These are phyloP conservation scores for Peromyscus nudipes DNA, from an alignment of 2,797 vertebrate species.

Conservation along the genomic window DNA sequence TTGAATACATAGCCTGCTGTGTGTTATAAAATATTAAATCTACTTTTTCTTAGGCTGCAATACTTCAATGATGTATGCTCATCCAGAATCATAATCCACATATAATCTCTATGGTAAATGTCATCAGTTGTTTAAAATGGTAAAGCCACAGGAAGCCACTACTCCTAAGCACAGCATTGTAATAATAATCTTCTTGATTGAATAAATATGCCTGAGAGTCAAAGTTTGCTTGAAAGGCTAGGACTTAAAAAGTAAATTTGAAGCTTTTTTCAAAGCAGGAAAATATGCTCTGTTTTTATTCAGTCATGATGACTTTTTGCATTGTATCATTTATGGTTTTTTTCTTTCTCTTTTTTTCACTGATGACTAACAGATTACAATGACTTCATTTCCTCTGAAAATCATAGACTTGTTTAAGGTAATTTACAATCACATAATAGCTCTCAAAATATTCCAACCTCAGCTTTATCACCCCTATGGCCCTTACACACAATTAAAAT, in stretches of 20 bases:
- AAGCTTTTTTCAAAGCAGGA: conserved; percentile 36
- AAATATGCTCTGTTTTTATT: conserved; percentile 50
- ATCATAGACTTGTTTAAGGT: conserved; percentile 63
- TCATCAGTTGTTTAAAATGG: conserved; percentile 83
- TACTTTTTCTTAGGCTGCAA: conserved; percentile 79
- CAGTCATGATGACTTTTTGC: conserved; percentile 53
- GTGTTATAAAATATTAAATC: conserved; percentile 75
- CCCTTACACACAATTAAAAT: conserved; percentile 68
- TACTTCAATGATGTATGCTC: conserved; percentile 72
- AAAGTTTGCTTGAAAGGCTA: conserved; percentile 58
- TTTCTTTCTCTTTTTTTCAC: background rate
- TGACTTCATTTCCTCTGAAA: conserved; percentile 75
- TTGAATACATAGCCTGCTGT: conserved; percentile 67
- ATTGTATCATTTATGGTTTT: conserved; percentile 43
- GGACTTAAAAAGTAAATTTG: conserved; percentile 48
- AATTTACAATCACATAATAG: conserved; percentile 71
- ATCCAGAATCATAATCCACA: conserved; percentile 75
- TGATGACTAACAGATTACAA: conserved; percentile 74
- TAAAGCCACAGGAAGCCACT: conserved; percentile 79
- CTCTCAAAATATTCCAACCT: conserved; percentile 69
- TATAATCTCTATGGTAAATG: conserved; percentile 84
- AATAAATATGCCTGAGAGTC: conserved; percentile 70
- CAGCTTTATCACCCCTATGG: conserved; percentile 46
- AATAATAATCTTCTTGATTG: conserved; percentile 71
- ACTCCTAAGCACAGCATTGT: background rate